A percentile compares a stretch with the other conserved stretches of the same genome.
Conservation (phyloP, 2,888 invertebrate genomes). For the Euzophera pinguis region DNA sequence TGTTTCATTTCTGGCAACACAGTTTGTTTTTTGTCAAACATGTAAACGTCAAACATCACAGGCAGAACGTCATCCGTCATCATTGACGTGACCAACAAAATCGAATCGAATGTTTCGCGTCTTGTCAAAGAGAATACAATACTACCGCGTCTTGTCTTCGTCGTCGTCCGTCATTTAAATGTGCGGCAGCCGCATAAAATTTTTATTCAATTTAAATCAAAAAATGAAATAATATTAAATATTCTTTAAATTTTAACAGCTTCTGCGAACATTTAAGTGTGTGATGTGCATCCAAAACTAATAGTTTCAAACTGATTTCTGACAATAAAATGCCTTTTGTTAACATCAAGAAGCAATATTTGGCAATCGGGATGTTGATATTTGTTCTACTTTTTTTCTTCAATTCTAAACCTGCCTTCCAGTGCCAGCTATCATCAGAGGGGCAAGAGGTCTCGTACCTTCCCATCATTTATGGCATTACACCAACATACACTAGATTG, state of each 20-base stretch:
- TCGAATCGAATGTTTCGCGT: too few species aligned
- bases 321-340: constrained; percentile 67
- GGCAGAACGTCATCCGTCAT: too few species aligned
- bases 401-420: constrained; percentile 64
- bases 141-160: too few species aligned
- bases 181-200: neutral
- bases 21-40: too few species aligned
- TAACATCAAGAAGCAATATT: constrained; percentile 71
- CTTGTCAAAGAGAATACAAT: too few species aligned
- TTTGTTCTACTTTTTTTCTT: constrained; percentile 68
- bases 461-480: constrained; percentile 93
- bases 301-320: constrained; percentile 16
- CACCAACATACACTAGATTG: constrained; percentile 93
- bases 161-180: too few species aligned
- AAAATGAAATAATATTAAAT: neutral
- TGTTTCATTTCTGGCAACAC: too few species aligned
- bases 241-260: constrained; percentile 22
- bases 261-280: constrained; percentile 25
- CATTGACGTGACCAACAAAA: too few species aligned
- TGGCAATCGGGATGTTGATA: constrained; percentile 67
- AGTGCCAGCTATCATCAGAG: constrained; percentile 61
- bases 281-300: constrained; percentile 13
- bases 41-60: too few species aligned
- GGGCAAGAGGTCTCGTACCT: constrained; percentile 51
- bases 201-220: neutral